Evolutionary conservation across 2,888 invertebrate genomes (phyloP), one percentile per base, ranked within the genome.

Genomic region (Eutolmus rufibarbis): DNA sequence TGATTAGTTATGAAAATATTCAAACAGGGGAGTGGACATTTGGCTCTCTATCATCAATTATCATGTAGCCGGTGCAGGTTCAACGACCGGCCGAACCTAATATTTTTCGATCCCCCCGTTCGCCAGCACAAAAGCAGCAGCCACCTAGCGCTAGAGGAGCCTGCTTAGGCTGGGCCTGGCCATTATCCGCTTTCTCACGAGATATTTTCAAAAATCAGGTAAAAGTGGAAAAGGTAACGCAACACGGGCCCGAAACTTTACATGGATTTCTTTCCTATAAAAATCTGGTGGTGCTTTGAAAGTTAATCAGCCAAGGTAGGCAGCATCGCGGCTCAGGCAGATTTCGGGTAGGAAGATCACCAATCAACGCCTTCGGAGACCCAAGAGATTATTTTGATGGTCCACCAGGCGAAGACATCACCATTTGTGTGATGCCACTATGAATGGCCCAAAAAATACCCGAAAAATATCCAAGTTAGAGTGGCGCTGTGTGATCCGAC

Each of bases 301-400:
- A 82, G 82, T 82, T 82, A 82, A 82, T 82, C 57, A 82, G 57
- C 34, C 23, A 82, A 57, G 82, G 57, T 66, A 79, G 79, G 28
- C 40, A 78, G 51, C 51, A 51, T 46, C 43, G 66, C 28, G 28
- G 66, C 0, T 2, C 66, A 56, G 81, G 76, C 76, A 56, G 46
- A 51, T 31, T 81, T 82, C 34, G 34, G 82, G 82, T 82, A 82
- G 82, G 82, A 82, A 82, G 82, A 82, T 82, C 57, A 66, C 34
- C 57, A 57, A 82, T 82, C 51, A 82, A 82, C 82, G 82, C 82
- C 82, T 82, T 82, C 82, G 82, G 57, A 46, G 14, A 19, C 82
- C 82, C 7, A 37, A 37, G 37, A 16, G 76, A 76, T 76, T 34
- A 76, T 37, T 19, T 76, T 76, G 46, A 28, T 81, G 28, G 81